phyloP scores from a whole-genome alignment of 2,113 vertebrate genomes.

The Osmerus mordax region DNA sequence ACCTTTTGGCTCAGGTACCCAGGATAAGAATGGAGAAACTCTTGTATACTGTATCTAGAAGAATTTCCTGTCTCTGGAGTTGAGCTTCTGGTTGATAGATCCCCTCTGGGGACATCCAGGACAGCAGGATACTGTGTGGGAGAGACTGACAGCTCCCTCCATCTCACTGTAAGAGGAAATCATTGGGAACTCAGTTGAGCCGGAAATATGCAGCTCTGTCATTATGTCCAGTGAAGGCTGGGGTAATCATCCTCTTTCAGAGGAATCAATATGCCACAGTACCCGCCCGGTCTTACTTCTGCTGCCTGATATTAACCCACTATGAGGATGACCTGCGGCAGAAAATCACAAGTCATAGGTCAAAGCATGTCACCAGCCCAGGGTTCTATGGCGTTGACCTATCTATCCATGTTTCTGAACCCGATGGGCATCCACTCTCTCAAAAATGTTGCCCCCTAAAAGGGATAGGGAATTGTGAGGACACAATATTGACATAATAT shows the following conservation, averaged over 20 bases:
- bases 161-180: background rate
- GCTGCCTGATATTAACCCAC: slow-evolving; percentile 17
- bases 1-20: background rate
- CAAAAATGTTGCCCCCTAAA: slow-evolving; percentile 2
- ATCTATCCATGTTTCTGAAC: slow-evolving; percentile 9
- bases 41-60: background rate
- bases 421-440: background rate
- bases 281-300: slow-evolving; percentile 21
- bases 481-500: slow-evolving; percentile 21
- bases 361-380: background rate
- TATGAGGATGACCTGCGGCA: background rate
- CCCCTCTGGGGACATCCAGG: background rate
- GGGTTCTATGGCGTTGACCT: slow-evolving; percentile 15
- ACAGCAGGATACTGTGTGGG: background rate
- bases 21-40: background rate
- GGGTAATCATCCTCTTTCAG: slow-evolving; percentile 25
- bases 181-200: background rate
- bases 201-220: background rate
- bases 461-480: background rate
- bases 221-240: slow-evolving; percentile 6
- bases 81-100: background rate
- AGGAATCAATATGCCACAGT: slow-evolving; percentile 30
- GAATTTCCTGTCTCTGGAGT: background rate
- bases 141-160: slow-evolving; percentile 1
- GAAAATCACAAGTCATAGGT: slow-evolving; percentile 10